phyloP scores from a whole-genome alignment of 2,888 invertebrate genomes.

The Apoderus coryli region DNA sequence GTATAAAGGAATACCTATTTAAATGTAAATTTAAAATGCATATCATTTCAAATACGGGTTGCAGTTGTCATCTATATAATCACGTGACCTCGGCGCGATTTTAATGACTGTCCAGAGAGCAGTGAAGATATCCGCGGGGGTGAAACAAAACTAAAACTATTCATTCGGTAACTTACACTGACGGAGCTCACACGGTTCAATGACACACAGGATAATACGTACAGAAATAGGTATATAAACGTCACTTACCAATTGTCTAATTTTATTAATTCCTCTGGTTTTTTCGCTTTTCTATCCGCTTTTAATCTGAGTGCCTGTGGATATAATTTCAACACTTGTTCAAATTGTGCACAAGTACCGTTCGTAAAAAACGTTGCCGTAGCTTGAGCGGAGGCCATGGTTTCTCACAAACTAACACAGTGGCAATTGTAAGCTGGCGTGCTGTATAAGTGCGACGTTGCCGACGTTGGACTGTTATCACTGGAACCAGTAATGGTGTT shows the following conservation, averaged over 20 bases:
- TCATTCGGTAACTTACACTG: constrained; percentile 22
- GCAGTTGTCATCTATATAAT: constrained; percentile 50
- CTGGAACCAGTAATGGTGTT: too few species aligned
- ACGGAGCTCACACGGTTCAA: constrained; percentile 22
- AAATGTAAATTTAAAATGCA: too few species aligned
- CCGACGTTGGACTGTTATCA: too few species aligned
- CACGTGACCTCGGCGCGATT: constrained; percentile 56
- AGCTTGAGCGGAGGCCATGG: constrained; percentile 39
- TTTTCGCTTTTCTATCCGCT: constrained; percentile 82
- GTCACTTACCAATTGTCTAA: constrained; percentile 85
- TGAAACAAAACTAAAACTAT: constrained; percentile 30
- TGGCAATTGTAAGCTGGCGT: constrained; percentile 23
- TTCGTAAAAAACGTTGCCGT: constrained; percentile 88
- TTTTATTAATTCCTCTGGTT: constrained; percentile 87
- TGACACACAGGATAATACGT: constrained; percentile 24
- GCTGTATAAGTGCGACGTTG: too few species aligned
- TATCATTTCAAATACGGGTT: too few species aligned
- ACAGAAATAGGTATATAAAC: constrained; percentile 13
- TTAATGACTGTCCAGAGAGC: constrained; percentile 47
- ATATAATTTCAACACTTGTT: constrained; percentile 79
- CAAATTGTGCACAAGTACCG: constrained; percentile 75
- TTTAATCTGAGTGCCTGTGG: constrained; percentile 82
- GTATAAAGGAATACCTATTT: too few species aligned
- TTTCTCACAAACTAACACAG: constrained; percentile 24
- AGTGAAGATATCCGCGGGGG: constrained; percentile 39